phyloP scores from a whole-genome alignment of 2,113 vertebrate species.

The Corvus cornix region DNA sequence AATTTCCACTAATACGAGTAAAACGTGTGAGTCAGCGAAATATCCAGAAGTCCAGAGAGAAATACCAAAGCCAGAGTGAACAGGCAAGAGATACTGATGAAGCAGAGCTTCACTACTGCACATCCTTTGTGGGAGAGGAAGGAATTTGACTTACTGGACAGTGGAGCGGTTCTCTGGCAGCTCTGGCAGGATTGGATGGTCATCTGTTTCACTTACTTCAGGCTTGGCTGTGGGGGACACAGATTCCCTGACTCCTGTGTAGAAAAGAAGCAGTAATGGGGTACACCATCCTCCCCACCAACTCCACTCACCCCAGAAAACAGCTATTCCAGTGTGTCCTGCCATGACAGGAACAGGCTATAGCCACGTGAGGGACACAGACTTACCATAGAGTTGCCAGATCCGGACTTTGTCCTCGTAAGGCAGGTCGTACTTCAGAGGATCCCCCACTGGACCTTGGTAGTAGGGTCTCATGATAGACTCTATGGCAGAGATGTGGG shows the following conservation, averaged over 20 bases:
- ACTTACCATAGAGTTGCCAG: slow-evolving; percentile 94
- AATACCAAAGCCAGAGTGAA: neutral
- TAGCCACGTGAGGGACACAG: neutral
- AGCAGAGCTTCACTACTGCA: neutral
- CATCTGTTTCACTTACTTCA: slow-evolving; percentile 74
- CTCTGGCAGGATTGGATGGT: slow-evolving; percentile 86
- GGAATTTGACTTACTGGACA: slow-evolving; percentile 78
- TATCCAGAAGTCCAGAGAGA: neutral
- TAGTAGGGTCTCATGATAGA: slow-evolving; percentile 98
- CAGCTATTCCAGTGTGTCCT: neutral
- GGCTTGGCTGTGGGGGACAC: slow-evolving; percentile 88
- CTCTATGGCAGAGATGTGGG: slow-evolving; percentile 86
- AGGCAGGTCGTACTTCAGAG: slow-evolving; percentile 90
- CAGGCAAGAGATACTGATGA: neutral
- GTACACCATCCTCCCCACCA: neutral
- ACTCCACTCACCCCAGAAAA: neutral
- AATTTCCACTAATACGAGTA: neutral
- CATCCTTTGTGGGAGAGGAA: neutral
- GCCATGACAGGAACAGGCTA: neutral
- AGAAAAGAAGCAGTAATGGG: neutral
- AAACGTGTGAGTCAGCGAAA: neutral
- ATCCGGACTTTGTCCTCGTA: slow-evolving; percentile 92
- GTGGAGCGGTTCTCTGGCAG: slow-evolving; percentile 85
- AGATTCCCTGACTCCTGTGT: slow-evolving; percentile 86
- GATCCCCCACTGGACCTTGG: slow-evolving; percentile 93